A percentile compares a stretch with the other conserved stretches of the same genome.
Conservation (phyloP, 1,140 invertebrate species). For the Eumaeus atala region DNA sequence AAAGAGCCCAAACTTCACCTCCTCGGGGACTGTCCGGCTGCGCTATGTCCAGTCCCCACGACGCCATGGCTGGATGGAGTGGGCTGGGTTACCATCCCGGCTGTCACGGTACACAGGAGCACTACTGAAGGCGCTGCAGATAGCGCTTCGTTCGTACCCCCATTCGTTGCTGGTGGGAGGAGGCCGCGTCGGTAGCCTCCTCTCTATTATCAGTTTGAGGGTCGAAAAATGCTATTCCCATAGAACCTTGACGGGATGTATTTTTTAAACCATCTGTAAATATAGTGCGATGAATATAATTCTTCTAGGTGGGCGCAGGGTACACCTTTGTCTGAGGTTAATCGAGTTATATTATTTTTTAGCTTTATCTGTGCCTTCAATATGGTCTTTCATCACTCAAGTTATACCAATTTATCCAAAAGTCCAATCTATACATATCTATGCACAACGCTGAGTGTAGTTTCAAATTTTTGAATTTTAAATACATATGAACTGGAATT, state of each 20-base stretch:
- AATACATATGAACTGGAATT: not conserved
- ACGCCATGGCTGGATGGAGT: no score
- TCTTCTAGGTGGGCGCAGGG: not conserved
- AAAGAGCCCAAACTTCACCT: no score
- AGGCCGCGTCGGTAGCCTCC: no score
- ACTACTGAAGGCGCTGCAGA: no score
- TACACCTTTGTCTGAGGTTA: not conserved
- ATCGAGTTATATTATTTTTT: not conserved
- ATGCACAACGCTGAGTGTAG: not conserved
- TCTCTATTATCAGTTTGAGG: not conserved
- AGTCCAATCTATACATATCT: constrained; percentile 6
- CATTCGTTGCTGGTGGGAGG: no score
- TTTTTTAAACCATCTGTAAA: constrained; percentile 19
- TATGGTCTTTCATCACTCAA: not conserved
- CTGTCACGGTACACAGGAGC: no score
- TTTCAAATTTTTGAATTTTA: not conserved
- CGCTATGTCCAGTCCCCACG: no score
- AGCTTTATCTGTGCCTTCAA: not conserved
- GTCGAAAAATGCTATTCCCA: constrained; percentile 17
- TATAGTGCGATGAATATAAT: constrained; percentile 8
- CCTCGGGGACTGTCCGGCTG: no score
- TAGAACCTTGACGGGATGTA: not conserved
- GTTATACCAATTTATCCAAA: constrained; percentile 3
- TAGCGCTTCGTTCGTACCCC: no score
- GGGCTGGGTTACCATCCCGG: no score